A percentile compares a stretch with the other conserved stretches of the same genome.
phyloP scores from a whole-genome alignment of 2,888 invertebrate species.

The Eubasilissa splendida region DNA sequence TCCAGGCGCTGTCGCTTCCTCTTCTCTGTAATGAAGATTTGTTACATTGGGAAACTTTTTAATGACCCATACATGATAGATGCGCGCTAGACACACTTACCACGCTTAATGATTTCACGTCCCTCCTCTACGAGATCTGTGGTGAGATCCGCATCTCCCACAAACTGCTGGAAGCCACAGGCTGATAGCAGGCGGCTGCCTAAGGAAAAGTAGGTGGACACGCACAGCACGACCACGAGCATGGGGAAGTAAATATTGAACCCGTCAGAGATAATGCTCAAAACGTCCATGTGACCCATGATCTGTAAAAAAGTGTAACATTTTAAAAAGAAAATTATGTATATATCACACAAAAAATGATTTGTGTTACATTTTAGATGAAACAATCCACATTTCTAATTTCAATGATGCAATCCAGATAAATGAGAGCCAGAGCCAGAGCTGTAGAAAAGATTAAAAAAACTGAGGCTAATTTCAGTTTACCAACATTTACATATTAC shows the following conservation, averaged over 20 bases:
- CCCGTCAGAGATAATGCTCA: conserved; percentile 96
- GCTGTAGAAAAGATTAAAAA: too few species aligned
- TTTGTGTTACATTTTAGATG: too few species aligned
- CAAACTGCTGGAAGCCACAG: conserved; percentile 97
- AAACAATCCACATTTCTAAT: too few species aligned
- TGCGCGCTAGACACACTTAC: conserved; percentile 65
- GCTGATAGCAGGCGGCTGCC: conserved; percentile 92
- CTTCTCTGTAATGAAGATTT: conserved; percentile 74
- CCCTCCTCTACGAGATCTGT: conserved; percentile 96
- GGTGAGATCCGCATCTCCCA: conserved; percentile 95
- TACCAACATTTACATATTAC: too few species aligned
- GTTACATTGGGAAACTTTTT: too few species aligned
- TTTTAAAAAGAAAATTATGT: too few species aligned
- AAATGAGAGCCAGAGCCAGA: too few species aligned
- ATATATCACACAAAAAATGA: too few species aligned
- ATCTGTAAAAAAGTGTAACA: conserved; percentile 74
- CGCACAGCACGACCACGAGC: conserved; percentile 90
- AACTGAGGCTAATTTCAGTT: too few species aligned
- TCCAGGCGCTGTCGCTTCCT: conserved; percentile 86
- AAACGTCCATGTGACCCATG: conserved; percentile 99
- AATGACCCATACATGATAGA: not conserved
- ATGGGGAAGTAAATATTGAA: conserved; percentile 99
- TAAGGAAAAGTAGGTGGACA: conserved; percentile 94
- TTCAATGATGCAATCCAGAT: too few species aligned
- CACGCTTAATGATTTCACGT: conserved; percentile 90